Evolutionary conservation across 2,888 invertebrate genomes (phyloP).

Genomic region (Lycocerus yunnanus): DNA sequence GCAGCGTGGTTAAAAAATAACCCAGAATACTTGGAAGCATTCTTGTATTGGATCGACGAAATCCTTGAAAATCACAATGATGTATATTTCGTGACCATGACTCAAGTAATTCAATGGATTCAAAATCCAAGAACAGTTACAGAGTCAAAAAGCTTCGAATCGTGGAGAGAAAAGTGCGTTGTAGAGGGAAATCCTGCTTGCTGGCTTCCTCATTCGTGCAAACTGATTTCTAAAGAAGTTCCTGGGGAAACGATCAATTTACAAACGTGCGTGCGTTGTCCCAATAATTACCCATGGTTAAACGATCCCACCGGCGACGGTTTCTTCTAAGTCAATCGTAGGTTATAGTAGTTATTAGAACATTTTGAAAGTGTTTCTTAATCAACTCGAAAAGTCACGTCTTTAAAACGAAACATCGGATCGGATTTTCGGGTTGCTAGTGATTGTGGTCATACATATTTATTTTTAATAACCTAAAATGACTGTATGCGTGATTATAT

Average conservation of each 20-base stretch:
- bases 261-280: conserved; percentile 91
- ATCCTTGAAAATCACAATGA: conserved; percentile 83
- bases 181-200: conserved; percentile 84
- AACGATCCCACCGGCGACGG: conserved; percentile 90
- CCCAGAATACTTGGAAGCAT: conserved; percentile 89
- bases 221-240: conserved; percentile 89
- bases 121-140: conserved; percentile 85
- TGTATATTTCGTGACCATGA: conserved; percentile 94
- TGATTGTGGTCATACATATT: conserved; percentile 50
- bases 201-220: conserved; percentile 90
- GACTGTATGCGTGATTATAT: conserved; percentile 52
- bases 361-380: conserved; percentile 34
- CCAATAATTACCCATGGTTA: conserved; percentile 93
- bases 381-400: conserved; percentile 26
- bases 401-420: conserved; percentile 21
- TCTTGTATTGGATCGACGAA: conserved; percentile 93
- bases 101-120: conserved; percentile 96
- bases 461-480: conserved; percentile 46
- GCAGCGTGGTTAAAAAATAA: conserved; percentile 93
- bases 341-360: conserved; percentile 18
- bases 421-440: conserved; percentile 32
- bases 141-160: conserved; percentile 90
- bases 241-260: conserved; percentile 93
- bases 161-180: conserved; percentile 92
- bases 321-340: conserved; percentile 73